phyloP scores from a whole-genome alignment of 2,113 vertebrate species.

The Laticauda colubrina region DNA sequence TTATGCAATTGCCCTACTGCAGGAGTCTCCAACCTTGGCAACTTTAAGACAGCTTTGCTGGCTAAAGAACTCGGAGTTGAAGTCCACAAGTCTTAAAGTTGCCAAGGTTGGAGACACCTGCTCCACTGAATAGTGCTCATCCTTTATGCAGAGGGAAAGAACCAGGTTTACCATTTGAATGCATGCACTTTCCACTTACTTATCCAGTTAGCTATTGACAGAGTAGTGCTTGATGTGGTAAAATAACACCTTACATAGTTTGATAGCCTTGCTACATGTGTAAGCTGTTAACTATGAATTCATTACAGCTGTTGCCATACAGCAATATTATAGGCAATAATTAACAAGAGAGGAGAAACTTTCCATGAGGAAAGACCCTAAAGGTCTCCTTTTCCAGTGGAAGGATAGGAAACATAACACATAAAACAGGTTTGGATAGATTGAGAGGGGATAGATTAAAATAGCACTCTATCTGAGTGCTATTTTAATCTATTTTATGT shows the following conservation, averaged over 20 bases:
- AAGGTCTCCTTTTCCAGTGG: no score
- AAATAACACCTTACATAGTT: conserved; percentile 41
- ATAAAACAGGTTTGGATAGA: not conserved
- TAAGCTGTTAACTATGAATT: not conserved
- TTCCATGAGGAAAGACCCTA: not conserved
- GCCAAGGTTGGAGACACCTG: no score
- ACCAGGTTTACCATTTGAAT: conserved; percentile 30
- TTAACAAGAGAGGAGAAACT: conserved; percentile 2
- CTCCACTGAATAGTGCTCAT: conserved; percentile 21
- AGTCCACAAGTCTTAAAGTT: no score
- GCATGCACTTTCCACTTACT: conserved; percentile 25
- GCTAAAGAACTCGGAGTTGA: no score
- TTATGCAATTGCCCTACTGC: not conserved
- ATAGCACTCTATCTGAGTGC: no score
- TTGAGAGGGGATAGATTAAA: not conserved
- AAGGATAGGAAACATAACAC: not conserved
- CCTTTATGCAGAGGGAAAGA: not conserved
- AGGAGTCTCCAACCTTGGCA: no score
- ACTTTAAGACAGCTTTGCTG: no score
- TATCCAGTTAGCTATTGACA: conserved; percentile 38
- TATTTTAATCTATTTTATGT: not conserved
- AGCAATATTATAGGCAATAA: conserved; percentile 37
- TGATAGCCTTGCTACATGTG: conserved; percentile 21
- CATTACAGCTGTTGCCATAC: conserved; percentile 38
- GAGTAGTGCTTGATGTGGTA: conserved; percentile 45